These are phyloP conservation scores for Eledone cirrhosa DNA, from an alignment of 2,888 invertebrate species.

Conservation along the genomic window DNA sequence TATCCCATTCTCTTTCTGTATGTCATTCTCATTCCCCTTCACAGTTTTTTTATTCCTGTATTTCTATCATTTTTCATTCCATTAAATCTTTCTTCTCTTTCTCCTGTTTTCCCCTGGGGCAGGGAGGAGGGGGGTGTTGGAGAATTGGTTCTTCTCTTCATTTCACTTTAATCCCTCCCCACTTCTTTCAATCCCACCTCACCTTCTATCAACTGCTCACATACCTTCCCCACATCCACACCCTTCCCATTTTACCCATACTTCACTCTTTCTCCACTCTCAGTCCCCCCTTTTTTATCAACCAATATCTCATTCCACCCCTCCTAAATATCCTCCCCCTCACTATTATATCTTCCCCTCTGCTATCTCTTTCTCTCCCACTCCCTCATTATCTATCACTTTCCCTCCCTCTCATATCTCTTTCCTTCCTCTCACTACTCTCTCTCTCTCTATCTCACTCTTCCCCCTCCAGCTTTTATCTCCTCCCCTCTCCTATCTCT, in stretches of 20 bases:
- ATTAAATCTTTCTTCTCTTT: too few relatives aligned
- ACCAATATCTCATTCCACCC: background rate
- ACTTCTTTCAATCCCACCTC: background rate
- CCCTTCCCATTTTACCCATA: background rate
- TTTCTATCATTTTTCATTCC: too few relatives aligned
- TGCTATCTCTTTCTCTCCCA: background rate
- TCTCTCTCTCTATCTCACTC: background rate
- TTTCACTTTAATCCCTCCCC: background rate
- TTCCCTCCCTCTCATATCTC: background rate
- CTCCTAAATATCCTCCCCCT: background rate
- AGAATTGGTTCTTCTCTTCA: background rate
- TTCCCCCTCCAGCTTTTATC: background rate
- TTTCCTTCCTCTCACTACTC: background rate
- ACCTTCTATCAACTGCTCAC: background rate
- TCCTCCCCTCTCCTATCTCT: background rate
- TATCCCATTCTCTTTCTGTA: too few relatives aligned
- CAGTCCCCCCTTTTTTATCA: background rate
- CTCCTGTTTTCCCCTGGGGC: too few relatives aligned
- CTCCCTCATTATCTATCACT: background rate
- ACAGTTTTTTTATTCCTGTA: too few relatives aligned
- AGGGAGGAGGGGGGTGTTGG: too few relatives aligned
- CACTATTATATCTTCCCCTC: background rate
- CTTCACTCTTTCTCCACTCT: background rate
- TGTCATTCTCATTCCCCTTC: too few relatives aligned
- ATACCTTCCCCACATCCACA: background rate